Percentiles rank a stretch among this genome's conserved stretches.
phyloP scores from a whole-genome alignment of 2,888 invertebrate genomes.

The Cremastobaeus sp. region DNA sequence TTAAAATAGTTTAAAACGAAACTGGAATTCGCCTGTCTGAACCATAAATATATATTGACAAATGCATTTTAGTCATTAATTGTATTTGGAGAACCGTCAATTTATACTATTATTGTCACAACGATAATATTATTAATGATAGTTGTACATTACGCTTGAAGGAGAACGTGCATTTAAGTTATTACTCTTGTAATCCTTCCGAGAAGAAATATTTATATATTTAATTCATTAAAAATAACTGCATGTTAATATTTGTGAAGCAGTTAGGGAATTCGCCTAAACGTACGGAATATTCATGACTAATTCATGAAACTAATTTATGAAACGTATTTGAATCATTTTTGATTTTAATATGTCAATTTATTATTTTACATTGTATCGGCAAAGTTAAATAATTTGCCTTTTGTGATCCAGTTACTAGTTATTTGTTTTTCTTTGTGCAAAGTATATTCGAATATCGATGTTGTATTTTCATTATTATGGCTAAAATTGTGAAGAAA shows the following conservation, averaged over 20 bases:
- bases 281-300: not conserved
- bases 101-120: slow-evolving; percentile 19
- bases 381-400: too few relatives aligned
- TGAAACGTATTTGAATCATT: not conserved
- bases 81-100: slow-evolving; percentile 6
- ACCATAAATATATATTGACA: too few relatives aligned
- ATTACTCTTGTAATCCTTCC: slow-evolving; percentile 30
- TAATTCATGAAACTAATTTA: slow-evolving; percentile 5
- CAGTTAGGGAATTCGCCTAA: not conserved
- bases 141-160: slow-evolving; percentile 35
- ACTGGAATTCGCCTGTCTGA: too few relatives aligned
- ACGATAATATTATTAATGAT: slow-evolving; percentile 28
- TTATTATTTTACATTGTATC: too few relatives aligned
- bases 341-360: too few relatives aligned
- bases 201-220: slow-evolving; percentile 42
- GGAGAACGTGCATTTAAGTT: slow-evolving; percentile 42
- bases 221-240: slow-evolving; percentile 19
- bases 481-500: too few relatives aligned
- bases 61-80: slow-evolving; percentile 7
- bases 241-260: slow-evolving; percentile 11
- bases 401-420: too few relatives aligned
- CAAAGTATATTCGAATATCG: not conserved
- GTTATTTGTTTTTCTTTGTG: too few relatives aligned
- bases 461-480: not conserved
- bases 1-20: too few relatives aligned